Evolutionary conservation across 1,140 invertebrate species (phyloP).

Genomic region (Rhyacophila brunnea): DNA sequence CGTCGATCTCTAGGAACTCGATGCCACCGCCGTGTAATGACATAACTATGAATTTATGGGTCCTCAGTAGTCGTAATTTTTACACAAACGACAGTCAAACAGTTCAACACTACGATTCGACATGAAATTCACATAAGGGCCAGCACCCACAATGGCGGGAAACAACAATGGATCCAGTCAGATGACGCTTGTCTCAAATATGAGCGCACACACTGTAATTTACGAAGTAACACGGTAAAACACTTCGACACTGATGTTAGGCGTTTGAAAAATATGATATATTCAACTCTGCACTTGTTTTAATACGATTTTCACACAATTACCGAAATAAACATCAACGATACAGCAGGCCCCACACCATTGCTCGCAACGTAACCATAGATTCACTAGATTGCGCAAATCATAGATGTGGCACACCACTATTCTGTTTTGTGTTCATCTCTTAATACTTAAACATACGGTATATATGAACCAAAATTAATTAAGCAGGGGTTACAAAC

Average conservation of each 20-base stretch:
- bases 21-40: conserved; percentile 55
- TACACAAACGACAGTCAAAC: conserved; percentile 20
- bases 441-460: too few relatives aligned
- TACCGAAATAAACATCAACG: conserved; percentile 24
- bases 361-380: conserved; percentile 22
- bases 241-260: conserved; percentile 5
- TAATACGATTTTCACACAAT: conserved; percentile 18
- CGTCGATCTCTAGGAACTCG: conserved; percentile 53
- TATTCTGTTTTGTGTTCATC: too few relatives aligned
- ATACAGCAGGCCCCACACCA: conserved; percentile 18
- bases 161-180: conserved; percentile 55
- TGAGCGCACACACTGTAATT: conserved; percentile 13
- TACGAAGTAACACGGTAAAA: background rate
- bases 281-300: conserved; percentile 12
- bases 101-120: conserved; percentile 9
- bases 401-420: too few relatives aligned
- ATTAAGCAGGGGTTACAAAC: too few relatives aligned
- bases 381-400: background rate
- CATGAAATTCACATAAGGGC: conserved; percentile 34
- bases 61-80: conserved; percentile 24
- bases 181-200: conserved; percentile 46
- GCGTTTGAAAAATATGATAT: conserved; percentile 7
- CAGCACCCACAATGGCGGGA: conserved; percentile 55
- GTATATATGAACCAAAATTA: too few relatives aligned
- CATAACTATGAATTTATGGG: conserved; percentile 42